Base-by-base conservation (phyloP, 2,888 invertebrate genomes). In the Pedicia rivosa region DNA sequence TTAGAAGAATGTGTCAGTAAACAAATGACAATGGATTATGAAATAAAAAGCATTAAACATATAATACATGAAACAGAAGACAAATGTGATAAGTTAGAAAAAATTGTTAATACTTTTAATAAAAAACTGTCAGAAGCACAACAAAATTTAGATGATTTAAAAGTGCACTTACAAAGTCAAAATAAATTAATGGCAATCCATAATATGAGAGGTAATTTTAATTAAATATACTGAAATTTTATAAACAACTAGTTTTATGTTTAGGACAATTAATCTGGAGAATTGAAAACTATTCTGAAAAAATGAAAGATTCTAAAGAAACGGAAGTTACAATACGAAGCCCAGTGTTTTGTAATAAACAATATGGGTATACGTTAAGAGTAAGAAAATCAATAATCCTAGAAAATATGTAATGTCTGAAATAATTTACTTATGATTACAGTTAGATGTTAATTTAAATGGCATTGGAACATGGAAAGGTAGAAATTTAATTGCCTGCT, bases 401-500 rank as follows among this genome's bases (percentile, higher is more conserved):
- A 19, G 7, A 16, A 26, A 10, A 7, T 15, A 13, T 39, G n/a
- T 19, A 29, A 32, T 25, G 27, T 31, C 16, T 15, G 16, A 10
- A 12, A 30, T 9, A 2, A 9, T 39, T 17, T 14, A 26, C 1
- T 25, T 13, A 39, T 22, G 6, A 32, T 29, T 26, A 16, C 50
- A 78, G 78, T 63, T 78, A 16, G 72, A 80, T 47, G 54, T 79
- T 2, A 70, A 72, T 50, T 55, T 81, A 17, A 81, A 82, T 53
- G 82, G 82, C 5, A 68, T 76, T 35, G 79, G 80, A 24, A 77
- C 75, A 42, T 81, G 81, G 81, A 75, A 70, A 49, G 79, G 77
- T 1, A 66, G 81, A 0, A 75, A 82, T 51, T 55, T 79, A 34
- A 74, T 80, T 28, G 70, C 76, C 7, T 76, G 76, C 1, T 62